Base-by-base conservation (phyloP, 2,797 vertebrate species). In the Taenioides sp. region DNA sequence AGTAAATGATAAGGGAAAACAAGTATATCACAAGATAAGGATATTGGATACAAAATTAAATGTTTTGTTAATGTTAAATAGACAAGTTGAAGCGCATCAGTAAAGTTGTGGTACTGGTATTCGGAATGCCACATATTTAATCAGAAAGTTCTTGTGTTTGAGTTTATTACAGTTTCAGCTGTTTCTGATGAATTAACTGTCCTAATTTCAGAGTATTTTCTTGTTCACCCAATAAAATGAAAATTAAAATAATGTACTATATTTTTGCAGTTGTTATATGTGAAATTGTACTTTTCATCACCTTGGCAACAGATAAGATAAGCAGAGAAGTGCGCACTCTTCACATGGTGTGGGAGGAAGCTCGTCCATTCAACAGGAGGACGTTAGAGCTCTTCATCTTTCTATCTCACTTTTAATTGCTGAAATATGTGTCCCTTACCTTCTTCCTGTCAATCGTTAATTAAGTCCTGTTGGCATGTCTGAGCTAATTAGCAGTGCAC, bases 401-500 rank as follows among this genome's bases (percentile, higher is more conserved):
- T 49, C 63, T 34, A 54, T n/a, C 49, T 66, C 49, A 54, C 23
- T 31, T 66, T 66, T 66, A 66, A 66, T 54, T 31, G 65, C 65
- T 12, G 7, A 5, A 66, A 66, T 52, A 66, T 54, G 47, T 66
- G 65, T 66, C 65, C 65, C 65, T 52, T 52, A 66, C 65, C 65
- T 66, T 66, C 49, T 4, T 52, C 49, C 52, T 66, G 65, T 54
- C 65, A 66, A n/a, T 66, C 49, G 65, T 66, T 66, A 66, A 66
- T 66, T 52, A 66, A 66, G 47, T 54, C 47, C 65, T 66, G 65
- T 66, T 54, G 65, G 65, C 25, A n/a, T 66, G 65, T 54, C 65
- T 66, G 47, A 52, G 65, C 65, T 54, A 66, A 66, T 66, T 66
- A 66, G 47, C 27, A n/a, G 47, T 31, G 47, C 47, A 52, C 65